Percentiles rank a stretch among this genome's conserved stretches.
phyloP scores from a whole-genome alignment of 2,888 invertebrate species.

The Clanis bilineata region DNA sequence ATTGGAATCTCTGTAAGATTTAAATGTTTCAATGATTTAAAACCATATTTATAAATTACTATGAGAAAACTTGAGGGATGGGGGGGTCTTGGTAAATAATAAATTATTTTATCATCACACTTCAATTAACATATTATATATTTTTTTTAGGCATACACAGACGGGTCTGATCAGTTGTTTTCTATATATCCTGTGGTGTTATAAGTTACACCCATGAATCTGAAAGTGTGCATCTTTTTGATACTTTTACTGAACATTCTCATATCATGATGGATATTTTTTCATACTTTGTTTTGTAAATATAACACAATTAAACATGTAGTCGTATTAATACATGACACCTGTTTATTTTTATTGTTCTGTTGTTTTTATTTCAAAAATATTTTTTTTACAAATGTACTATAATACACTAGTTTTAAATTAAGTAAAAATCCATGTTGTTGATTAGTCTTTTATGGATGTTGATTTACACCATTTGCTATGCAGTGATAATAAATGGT shows the following conservation, averaged over 20 bases:
- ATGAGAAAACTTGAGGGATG: too few species aligned
- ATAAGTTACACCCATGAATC: background rate
- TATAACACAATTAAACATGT: constrained; percentile 48
- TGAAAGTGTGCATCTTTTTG: background rate
- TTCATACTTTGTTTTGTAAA: constrained; percentile 57
- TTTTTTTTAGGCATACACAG: too few species aligned
- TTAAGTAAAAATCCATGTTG: constrained; percentile 78
- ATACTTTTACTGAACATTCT: background rate
- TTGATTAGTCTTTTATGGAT: constrained; percentile 81
- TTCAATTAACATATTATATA: too few species aligned
- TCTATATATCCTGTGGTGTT: background rate
- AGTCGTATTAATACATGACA: constrained; percentile 67
- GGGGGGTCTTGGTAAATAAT: too few species aligned
- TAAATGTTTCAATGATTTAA: too few species aligned
- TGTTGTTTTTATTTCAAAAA: constrained; percentile 60
- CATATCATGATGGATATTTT: constrained; percentile 26
- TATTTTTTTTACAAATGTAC: constrained; percentile 60
- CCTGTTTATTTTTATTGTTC: constrained; percentile 65
- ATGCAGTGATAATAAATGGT: constrained; percentile 80
- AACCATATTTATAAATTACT: too few species aligned
- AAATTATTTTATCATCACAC: too few species aligned
- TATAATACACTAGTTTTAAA: constrained; percentile 57
- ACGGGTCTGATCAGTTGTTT: background rate
- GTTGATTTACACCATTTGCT: constrained; percentile 81
- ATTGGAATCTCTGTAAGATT: too few species aligned